phyloP scores from a whole-genome alignment of 1,140 invertebrate genomes.

The Pomacea maculata region DNA sequence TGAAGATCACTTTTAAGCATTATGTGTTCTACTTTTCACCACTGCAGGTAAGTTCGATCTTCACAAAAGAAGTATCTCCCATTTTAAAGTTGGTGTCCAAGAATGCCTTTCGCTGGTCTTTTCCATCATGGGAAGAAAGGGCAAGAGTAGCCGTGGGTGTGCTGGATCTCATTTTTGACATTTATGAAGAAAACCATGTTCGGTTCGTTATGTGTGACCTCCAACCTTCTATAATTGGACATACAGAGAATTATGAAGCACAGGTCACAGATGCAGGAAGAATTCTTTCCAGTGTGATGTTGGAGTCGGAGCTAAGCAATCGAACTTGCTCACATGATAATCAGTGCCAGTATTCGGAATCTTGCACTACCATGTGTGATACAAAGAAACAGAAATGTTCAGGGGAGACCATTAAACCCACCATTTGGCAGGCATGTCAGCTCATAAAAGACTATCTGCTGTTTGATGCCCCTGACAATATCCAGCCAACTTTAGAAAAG shows the following conservation, averaged over 20 bases:
- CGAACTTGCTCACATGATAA: constrained; percentile 36
- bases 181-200: constrained; percentile 42
- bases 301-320: constrained; percentile 27
- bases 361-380: constrained; percentile 46
- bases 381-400: constrained; percentile 32
- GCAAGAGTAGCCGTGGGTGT: constrained; percentile 49
- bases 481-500: not conserved
- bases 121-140: constrained; percentile 45
- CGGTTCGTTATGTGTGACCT: constrained; percentile 54
- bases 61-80: constrained; percentile 3
- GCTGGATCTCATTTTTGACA: constrained; percentile 44
- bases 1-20: not conserved
- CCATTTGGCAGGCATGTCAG: constrained; percentile 43
- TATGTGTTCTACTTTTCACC: constrained; percentile 9
- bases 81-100: constrained; percentile 15
- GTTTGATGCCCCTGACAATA: constrained; percentile 37
- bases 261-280: constrained; percentile 35
- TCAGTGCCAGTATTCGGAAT: constrained; percentile 42
- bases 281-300: constrained; percentile 35
- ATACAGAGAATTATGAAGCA: constrained; percentile 41
- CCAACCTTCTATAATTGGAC: constrained; percentile 42
- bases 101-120: constrained; percentile 41
- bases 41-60: constrained; percentile 12
- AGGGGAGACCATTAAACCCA: constrained; percentile 33
- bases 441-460: constrained; percentile 51